These are phyloP conservation scores for Notolabrus celidotus DNA, from an alignment of 2,797 vertebrate species.

Conservation along the genomic window DNA sequence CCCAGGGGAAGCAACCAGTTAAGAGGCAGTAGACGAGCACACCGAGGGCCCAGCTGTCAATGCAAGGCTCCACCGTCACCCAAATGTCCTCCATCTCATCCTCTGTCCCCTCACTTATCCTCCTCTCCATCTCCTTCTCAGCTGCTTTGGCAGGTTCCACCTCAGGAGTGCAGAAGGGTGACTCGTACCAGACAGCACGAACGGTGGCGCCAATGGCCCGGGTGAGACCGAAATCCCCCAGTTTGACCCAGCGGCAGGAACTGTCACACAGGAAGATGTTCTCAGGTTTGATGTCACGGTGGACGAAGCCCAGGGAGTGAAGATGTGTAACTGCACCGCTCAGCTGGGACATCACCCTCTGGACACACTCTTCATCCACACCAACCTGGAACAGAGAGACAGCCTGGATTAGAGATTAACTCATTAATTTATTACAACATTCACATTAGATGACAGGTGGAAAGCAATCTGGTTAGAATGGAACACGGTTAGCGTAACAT, in stretches of 20 bases:
- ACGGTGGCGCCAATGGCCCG: slow-evolving; percentile 74
- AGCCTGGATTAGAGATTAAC: background rate
- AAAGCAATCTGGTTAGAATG: slow-evolving; percentile 1
- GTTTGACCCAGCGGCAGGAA: slow-evolving; percentile 89
- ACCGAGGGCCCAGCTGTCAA: slow-evolving; percentile 95
- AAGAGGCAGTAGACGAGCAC: slow-evolving; percentile 93
- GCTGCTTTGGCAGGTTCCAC: slow-evolving; percentile 77
- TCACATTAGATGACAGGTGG: background rate
- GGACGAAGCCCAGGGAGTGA: slow-evolving; percentile 93
- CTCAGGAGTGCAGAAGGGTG: slow-evolving; percentile 89
- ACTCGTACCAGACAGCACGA: slow-evolving; percentile 85
- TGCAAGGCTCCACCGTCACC: slow-evolving; percentile 88
- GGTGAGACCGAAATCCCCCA: slow-evolving; percentile 94
- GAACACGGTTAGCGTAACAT: background rate
- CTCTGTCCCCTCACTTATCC: slow-evolving; percentile 42
- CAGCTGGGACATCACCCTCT: slow-evolving; percentile 92
- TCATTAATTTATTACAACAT: background rate
- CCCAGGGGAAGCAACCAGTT: slow-evolving; percentile 97
- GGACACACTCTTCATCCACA: slow-evolving; percentile 85
- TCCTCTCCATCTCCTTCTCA: slow-evolving; percentile 57
- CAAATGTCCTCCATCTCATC: slow-evolving; percentile 79
- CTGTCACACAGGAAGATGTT: slow-evolving; percentile 93
- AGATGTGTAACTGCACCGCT: slow-evolving; percentile 92
- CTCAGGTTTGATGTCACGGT: slow-evolving; percentile 96
- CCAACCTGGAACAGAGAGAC: slow-evolving; percentile 83